Evolutionary conservation across 2,797 vertebrate genomes (phyloP), one percentile per base, ranked within the genome.

Genomic region (Channallabes apus): DNA sequence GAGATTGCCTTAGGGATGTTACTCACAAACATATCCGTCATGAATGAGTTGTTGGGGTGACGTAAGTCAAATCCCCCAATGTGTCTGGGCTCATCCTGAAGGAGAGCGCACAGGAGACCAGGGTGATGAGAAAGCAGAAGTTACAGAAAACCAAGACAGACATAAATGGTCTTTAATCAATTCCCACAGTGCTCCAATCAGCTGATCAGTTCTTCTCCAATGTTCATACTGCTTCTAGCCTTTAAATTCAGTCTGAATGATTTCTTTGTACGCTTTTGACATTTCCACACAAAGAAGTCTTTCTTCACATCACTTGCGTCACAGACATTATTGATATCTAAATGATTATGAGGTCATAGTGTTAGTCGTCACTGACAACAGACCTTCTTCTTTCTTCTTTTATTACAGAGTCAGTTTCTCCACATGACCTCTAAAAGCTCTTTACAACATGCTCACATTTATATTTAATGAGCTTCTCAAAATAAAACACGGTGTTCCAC

Each of bases 51-150:
- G 41, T 71, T 67, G 46, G 20, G 51, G 64, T 88, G 78, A 86
- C 67, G 72, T 82, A 81, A 82, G 71, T 80, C 46, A 67, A 61
- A 87, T 69, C 29, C 59, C 75, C 35, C 59, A 78, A 24, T 86
- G 27, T 61, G 68, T 86, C 86, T 84, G 84, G 85, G 58, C 88
- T 86, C 41, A 85, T 88, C 85, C 64, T 71, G 80, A 68, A 81
- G 84, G 46, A 87, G 64, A 68, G 65, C 69, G 65, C 75, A 78
- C 54, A 79, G 38, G 18, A 61, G 46, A 46, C 59, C 56, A 84
- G n/a, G 35, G 59, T 64, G 54, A 62, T 84, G 79, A 82, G 58
- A 38, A 46, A 32, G 35, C 32, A 82, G 68, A 27, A 58, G 59
- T 61, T 35, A 41, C 84, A 83, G 56, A 75, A 20, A 85, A 46